Conservation (phyloP, 2,113 vertebrate species). For the Coptodon bakossiorum region DNA sequence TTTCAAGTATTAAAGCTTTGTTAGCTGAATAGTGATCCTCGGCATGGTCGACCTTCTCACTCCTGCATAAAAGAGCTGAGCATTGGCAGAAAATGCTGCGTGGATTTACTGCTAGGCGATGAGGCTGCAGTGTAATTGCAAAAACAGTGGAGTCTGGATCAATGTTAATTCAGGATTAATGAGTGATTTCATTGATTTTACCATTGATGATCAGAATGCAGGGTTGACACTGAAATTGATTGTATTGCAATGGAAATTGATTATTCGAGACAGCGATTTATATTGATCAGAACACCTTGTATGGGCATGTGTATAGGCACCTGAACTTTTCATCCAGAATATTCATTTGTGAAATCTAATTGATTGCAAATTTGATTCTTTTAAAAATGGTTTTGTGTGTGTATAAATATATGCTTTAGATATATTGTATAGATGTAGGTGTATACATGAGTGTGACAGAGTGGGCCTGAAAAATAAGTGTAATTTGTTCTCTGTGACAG, state of each 20-base stretch:
- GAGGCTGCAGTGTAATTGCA: not conserved
- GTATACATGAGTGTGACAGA: not conserved
- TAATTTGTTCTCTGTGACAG: conserved; percentile 44
- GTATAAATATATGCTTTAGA: not conserved
- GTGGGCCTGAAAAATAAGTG: not conserved
- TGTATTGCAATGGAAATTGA: conserved; percentile 42
- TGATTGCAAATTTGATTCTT: not conserved
- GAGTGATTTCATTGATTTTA: conserved; percentile 20
- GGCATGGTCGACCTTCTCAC: not conserved
- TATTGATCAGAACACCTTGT: not conserved
- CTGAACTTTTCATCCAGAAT: not conserved
- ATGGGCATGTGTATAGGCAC: not conserved
- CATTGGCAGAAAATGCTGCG: not conserved
- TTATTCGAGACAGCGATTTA: not conserved
- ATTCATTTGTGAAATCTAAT: not conserved
- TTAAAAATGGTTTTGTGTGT: not conserved
- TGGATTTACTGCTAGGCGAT: not conserved
- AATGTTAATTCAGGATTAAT: conserved; percentile 47
- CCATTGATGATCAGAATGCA: conserved; percentile 36
- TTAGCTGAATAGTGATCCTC: not conserved
- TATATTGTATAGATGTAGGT: not conserved
- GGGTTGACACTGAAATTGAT: conserved; percentile 19
- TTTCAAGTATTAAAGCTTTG: not conserved
- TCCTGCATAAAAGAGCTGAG: not conserved
- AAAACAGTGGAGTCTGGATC: not conserved